These are phyloP conservation scores for Plagodis dolabraria DNA, from an alignment of 2,888 invertebrate species.

Conservation along the genomic window DNA sequence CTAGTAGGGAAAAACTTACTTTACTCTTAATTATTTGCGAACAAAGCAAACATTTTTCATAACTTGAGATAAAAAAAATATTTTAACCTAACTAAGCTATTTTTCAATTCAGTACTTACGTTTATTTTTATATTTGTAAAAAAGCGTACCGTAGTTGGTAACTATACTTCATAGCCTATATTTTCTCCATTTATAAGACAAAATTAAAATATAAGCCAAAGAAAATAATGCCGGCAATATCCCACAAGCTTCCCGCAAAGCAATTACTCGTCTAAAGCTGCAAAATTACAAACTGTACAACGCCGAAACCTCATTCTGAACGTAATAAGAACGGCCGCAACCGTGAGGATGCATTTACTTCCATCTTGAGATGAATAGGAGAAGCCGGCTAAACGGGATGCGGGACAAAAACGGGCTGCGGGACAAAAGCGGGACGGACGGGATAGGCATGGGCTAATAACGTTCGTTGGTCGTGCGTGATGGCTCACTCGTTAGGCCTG, in stretches of 20 bases:
- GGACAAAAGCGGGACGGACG: constrained; percentile 14
- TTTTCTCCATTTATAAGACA: too few species aligned
- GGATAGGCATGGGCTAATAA: constrained; percentile 16
- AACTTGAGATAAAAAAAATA: too few species aligned
- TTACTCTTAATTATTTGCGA: too few species aligned
- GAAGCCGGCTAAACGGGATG: constrained; percentile 14
- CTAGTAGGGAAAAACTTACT: too few species aligned
- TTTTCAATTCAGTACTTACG: too few species aligned
- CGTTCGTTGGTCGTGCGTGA: constrained; percentile 10
- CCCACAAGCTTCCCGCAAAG: constrained; percentile 4
- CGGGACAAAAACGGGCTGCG: constrained; percentile 6
- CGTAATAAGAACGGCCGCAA: constrained; percentile 30
- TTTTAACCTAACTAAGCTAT: too few species aligned
- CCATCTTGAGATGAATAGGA: constrained; percentile 20
- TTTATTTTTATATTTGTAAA: too few species aligned
- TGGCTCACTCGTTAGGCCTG: constrained; percentile 9
- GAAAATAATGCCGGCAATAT: background rate
- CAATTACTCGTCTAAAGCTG: constrained; percentile 21
- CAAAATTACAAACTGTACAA: constrained; percentile 18
- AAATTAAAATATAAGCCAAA: too few species aligned
- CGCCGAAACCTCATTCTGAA: constrained; percentile 33
- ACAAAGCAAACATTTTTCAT: too few species aligned
- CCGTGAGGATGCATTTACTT: constrained; percentile 24
- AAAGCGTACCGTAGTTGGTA: too few species aligned
- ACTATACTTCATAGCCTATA: too few species aligned